phyloP scores from a whole-genome alignment of 2,113 vertebrate genomes.

The Daubentonia madagascariensis region DNA sequence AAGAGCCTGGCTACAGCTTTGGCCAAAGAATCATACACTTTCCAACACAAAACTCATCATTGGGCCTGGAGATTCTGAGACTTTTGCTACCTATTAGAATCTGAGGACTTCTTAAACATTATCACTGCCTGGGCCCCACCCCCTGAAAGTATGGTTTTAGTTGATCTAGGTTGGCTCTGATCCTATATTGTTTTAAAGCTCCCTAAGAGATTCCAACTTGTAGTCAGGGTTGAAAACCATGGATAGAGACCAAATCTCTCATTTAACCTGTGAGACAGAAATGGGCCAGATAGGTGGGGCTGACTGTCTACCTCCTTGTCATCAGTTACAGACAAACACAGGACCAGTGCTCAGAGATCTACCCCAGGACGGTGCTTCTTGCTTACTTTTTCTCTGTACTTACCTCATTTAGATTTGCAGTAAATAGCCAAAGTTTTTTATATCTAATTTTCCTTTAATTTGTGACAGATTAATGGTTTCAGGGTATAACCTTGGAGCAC shows the following conservation, averaged over 20 bases:
- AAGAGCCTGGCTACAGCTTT: background rate
- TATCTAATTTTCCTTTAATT: background rate
- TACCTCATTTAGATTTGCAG: background rate
- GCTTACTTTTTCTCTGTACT: background rate
- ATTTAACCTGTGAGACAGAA: background rate
- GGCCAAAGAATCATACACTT: background rate
- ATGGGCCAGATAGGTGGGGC: background rate
- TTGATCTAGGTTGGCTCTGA: background rate
- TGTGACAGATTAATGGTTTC: background rate
- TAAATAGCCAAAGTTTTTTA: background rate
- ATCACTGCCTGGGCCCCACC: too few relatives aligned
- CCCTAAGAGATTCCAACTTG: background rate
- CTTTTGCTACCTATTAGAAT: background rate
- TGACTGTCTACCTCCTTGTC: background rate
- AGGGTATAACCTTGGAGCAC: background rate
- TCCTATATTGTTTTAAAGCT: background rate
- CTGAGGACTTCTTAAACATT: background rate
- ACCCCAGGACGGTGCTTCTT: background rate
- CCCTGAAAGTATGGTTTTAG: background rate
- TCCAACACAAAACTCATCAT: background rate
- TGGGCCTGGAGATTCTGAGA: background rate
- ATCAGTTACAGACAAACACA: background rate
- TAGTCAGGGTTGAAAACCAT: background rate
- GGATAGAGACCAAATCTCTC: background rate
- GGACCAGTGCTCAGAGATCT: background rate